Base-by-base conservation (phyloP, 2,113 vertebrate genomes). In the Haemorhous mexicanus region DNA sequence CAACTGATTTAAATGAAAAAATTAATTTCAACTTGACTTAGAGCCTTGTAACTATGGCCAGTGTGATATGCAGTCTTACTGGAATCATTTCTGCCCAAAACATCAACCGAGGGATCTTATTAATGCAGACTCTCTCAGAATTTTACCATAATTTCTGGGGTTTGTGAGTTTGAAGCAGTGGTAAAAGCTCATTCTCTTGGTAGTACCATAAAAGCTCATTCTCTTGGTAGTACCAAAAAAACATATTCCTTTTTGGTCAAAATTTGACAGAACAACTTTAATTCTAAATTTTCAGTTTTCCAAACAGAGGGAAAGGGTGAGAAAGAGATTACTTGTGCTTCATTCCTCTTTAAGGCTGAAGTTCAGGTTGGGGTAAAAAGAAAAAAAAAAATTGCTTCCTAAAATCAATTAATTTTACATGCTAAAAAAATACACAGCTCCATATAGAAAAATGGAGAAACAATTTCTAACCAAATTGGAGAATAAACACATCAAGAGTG, bases 391-490 rank as follows among this genome's bases (percentile, higher is more conserved):
- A 37, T 67, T 58, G n/a, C 33, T 35, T 68, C 81, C 17, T 50
- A 76, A 85, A 85, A 70, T 88, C 11, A 70, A 80, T 84, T 90
- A 93, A 83, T 94, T 88, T 84, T 90, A 43, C 1, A 0, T 77
- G 37, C 3, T 74, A 82, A 87, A 87, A 85, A 85, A 35, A n/a
- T 49, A n/a, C 8, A 70, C 8, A 83, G 19, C 19, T 10, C 32
- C 15, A 6, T 28, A 58, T 4, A 76, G 58, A 56, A 93, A 91
- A 83, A 88, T 27, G 7, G 27, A 90, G n/a, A 92, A 94, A 64
- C 52, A 58, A 89, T 93, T 96, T 94, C 79, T 94, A 96, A 94
- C 33, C 80, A 94, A 96, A 90, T 61, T 90, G 46, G 30, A 84
- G 69, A 81, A 72, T 64, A 93, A 95, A 70, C 59, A 89, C 81